A percentile compares a stretch with the other conserved stretches of the same genome.
phyloP scores from a whole-genome alignment of 2,888 invertebrate species.

The Xanthorhoe spadicearia region DNA sequence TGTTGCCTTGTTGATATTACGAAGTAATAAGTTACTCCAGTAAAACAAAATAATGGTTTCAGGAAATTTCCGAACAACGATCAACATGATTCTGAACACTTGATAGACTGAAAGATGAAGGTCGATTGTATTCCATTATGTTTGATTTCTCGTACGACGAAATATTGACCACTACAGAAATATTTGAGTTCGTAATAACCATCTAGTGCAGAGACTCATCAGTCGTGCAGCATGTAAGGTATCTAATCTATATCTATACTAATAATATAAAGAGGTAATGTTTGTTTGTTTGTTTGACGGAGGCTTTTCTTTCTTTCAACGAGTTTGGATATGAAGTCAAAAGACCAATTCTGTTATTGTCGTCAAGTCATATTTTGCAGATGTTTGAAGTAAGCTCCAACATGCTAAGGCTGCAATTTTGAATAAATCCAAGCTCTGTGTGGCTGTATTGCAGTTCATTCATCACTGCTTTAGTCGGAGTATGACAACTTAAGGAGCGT shows the following conservation, averaged over 20 bases:
- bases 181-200: too few species aligned
- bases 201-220: too few species aligned
- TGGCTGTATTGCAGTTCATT: slow-evolving; percentile 8
- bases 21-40: background rate
- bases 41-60: background rate
- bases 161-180: too few species aligned
- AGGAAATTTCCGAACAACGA: background rate
- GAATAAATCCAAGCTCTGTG: slow-evolving; percentile 1
- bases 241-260: too few species aligned
- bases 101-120: background rate
- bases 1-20: background rate
- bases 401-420: slow-evolving; percentile 4
- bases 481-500: slow-evolving; percentile 1
- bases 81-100: background rate
- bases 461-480: slow-evolving; percentile 1
- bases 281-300: too few species aligned
- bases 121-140: too few species aligned
- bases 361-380: background rate
- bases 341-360: background rate
- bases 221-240: too few species aligned
- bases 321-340: background rate
- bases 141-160: too few species aligned
- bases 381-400: background rate
- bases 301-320: too few species aligned
- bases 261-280: too few species aligned